Conservation (phyloP, 2,888 invertebrate species). For the Cataglyphis rosenhaueri region DNA sequence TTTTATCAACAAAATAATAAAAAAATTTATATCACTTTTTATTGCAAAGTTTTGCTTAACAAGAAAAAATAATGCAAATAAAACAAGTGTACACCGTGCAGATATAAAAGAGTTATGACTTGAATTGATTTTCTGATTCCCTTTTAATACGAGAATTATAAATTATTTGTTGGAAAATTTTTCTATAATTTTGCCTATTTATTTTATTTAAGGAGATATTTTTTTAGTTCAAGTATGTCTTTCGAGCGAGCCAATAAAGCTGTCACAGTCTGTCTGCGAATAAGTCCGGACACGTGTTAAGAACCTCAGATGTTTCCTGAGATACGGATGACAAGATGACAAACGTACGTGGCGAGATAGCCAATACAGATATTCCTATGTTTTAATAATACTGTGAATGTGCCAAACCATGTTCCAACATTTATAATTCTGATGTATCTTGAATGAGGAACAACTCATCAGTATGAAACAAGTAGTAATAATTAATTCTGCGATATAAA, state of each 20-base stretch:
- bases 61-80: neutral
- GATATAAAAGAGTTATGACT: neutral
- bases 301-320: slow-evolving; percentile 24
- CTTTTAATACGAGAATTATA: slow-evolving; percentile 7
- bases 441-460: neutral
- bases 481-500: neutral
- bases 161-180: neutral
- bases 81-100: neutral
- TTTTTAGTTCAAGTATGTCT: neutral
- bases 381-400: neutral
- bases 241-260: neutral
- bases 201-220: slow-evolving; percentile 5
- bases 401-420: neutral
- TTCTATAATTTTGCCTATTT: neutral
- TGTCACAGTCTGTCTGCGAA: neutral
- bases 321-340: slow-evolving; percentile 37
- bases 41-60: neutral
- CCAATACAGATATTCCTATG: slow-evolving; percentile 25
- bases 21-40: neutral
- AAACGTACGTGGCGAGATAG: slow-evolving; percentile 8
- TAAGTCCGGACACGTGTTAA: slow-evolving; percentile 1
- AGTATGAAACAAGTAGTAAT: neutral
- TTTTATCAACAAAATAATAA: neutral
- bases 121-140: neutral
- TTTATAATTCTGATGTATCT: neutral